Conservation (phyloP, 2,888 invertebrate genomes). For the Netelia inedita region DNA sequence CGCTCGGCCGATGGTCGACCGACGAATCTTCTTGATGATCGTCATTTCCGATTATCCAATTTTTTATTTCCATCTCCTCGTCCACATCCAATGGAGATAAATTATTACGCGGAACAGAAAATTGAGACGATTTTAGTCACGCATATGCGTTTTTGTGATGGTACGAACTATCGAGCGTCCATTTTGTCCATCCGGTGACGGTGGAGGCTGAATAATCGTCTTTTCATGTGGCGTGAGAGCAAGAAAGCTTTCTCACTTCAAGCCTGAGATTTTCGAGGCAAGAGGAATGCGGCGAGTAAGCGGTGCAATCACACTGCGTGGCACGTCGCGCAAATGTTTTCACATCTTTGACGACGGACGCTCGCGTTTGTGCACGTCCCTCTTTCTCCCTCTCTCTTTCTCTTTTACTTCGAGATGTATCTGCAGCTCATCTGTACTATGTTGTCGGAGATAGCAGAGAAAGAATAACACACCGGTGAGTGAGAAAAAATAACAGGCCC, state of each 20-base stretch:
- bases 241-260: background rate
- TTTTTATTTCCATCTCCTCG: conserved; percentile 18
- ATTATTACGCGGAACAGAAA: conserved; percentile 42
- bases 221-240: conserved; percentile 14
- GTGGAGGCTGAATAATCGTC: background rate
- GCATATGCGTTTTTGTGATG: conserved; percentile 17
- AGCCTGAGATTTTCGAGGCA: conserved; percentile 27
- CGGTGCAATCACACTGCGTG: conserved; percentile 40
- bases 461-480: conserved; percentile 56
- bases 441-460: conserved; percentile 49
- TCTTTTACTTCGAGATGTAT: too few relatives aligned
- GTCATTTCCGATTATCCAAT: conserved; percentile 56
- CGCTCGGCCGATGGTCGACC: conserved; percentile 17
- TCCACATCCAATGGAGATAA: conserved; percentile 24
- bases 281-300: conserved; percentile 64
- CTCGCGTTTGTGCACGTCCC: conserved; percentile 24
- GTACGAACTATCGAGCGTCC: too few relatives aligned
- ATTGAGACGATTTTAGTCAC: conserved; percentile 58
- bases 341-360: conserved; percentile 56
- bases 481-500: conserved; percentile 60
- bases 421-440: conserved; percentile 10
- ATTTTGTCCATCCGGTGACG: conserved; percentile 10
- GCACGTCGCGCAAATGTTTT: conserved; percentile 63
- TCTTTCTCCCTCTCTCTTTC: conserved; percentile 16
- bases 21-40: conserved; percentile 46